These are phyloP conservation scores for Corynorhinus townsendii DNA, from an alignment of 2,113 vertebrate genomes.

Conservation along the genomic window DNA sequence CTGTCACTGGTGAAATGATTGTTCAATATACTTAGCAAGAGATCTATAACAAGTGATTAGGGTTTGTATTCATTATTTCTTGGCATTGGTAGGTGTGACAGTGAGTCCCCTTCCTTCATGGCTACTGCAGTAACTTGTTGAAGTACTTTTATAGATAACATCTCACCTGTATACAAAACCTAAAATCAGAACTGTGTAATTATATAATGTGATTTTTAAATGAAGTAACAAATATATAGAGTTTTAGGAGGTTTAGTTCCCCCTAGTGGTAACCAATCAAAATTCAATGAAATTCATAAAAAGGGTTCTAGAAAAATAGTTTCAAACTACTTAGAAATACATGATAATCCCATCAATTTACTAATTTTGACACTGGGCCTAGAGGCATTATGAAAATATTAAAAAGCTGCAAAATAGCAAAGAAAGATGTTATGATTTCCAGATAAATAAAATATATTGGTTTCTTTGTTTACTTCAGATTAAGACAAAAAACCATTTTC, in stretches of 20 bases:
- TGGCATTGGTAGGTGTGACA: too few relatives aligned
- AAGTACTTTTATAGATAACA: background rate
- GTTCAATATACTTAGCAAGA: background rate
- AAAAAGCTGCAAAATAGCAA: background rate
- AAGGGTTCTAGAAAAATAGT: background rate
- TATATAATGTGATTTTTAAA: background rate
- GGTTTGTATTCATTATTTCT: background rate
- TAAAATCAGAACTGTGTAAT: background rate
- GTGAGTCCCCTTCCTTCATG: background rate
- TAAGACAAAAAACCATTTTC: background rate
- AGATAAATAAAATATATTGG: background rate
- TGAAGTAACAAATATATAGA: background rate
- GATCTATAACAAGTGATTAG: background rate
- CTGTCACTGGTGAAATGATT: background rate
- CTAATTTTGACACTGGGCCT: background rate
- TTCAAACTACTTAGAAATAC: background rate
- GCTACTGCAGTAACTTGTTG: background rate
- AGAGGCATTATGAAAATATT: background rate
- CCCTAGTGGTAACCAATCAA: background rate
- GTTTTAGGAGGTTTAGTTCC: background rate
- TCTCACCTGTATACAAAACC: background rate
- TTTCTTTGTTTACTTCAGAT: background rate
- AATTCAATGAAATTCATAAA: background rate
- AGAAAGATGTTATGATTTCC: background rate
- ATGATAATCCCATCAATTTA: background rate